Evolutionary conservation across 2,113 vertebrate genomes (phyloP), one percentile per base, ranked within the genome.

Genomic region (Strix aluco): DNA sequence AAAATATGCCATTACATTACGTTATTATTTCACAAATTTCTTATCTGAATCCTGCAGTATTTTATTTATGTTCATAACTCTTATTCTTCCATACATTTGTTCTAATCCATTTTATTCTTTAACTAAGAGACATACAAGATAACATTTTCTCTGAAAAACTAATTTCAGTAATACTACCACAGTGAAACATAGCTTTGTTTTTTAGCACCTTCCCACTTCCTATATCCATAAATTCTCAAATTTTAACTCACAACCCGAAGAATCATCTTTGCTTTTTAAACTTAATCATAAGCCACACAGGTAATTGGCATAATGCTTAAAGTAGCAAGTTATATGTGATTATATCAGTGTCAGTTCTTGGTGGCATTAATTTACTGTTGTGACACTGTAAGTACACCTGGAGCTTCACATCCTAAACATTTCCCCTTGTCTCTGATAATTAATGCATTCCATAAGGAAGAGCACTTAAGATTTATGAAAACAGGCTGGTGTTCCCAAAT

Each of bases 331-430:
- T 94, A 46, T 75, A 80, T 66, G 47, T 89, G 62, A 95, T 97
- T 97, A 91, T 86, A 96, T 59, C 88, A 77, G 46, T 95, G 25
- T 96, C 86, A 94, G 32, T 82, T 97, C 57, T 92, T 86, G 44
- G 95, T 81, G 69, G 19, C 62, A 92, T 92, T 97, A 88, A 95
- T 97, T 97, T 97, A 96, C 67, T 96, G 55, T 77, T 97, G 88
- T 91, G 86, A 83, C 49, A 72, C 17, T 44, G 58, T 78, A 87
- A 94, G 71, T 89, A 77, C 75, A 63, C 36, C 69, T 81, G 71
- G 75, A 88, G 65, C 4, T 95, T 96, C 74, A 79, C 42, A 94
- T 81, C 36, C 32, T 27, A 96, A 97, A 94, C 36, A 58, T 75
- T 96, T 83, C 40, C 69, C 65, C 51, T 90, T 80, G 26, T 82